Base-by-base conservation (phyloP, 1,140 invertebrate species). In the Semibalanus balanoides region DNA sequence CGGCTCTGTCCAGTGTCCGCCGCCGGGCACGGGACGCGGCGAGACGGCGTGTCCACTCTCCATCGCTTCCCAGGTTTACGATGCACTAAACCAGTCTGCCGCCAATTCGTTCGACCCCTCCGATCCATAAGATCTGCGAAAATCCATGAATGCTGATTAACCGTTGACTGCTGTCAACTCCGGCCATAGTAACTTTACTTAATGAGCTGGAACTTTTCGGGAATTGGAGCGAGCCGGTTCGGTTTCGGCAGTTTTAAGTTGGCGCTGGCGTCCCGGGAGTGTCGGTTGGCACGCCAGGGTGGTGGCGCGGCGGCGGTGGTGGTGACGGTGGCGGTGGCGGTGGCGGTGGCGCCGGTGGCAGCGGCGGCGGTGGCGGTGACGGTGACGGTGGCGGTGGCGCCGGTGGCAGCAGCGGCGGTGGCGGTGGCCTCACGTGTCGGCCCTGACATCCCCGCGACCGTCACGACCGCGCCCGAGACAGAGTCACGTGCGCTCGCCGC, bases 111-210 rank as follows among this genome's bases (percentile, higher is more conserved):
- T 40, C 1, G 51, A 7, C 22, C 14, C 51, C 51, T 14, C 51
- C 11, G 51, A 64, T 25, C 51, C 51, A 64, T 64, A 25, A 64
- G 14, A 64, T 64, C 51, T 25, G 51, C 51, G 51, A 64, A 64
- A 64, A 64, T 64, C 51, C 51, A 64, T 64, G 51, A 64, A 64
- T 64, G 51, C 51, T 64, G 51, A 64, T 64, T 64, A 64, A 64
- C 51, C 51, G 22, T 19, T 19, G 51, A 19, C 51, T 25, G 14
- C 51, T 25, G 51, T 64, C 51, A 64, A 64, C 51, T 64, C 51
- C 22, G 22, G 51, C 51, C 22, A 11, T 64, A 64, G 1, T 3
- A 64, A 64, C 51, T 64, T 25, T 64, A 64, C 22, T 64, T 64
- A 64, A 64, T 25, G 51, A 14, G 51, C 22, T 64, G 11, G 22